Percentiles rank a stretch among this genome's conserved stretches.
Evolutionary conservation across 1,140 invertebrate species (phyloP).

Genomic region (Chionoecetes opilio): DNA sequence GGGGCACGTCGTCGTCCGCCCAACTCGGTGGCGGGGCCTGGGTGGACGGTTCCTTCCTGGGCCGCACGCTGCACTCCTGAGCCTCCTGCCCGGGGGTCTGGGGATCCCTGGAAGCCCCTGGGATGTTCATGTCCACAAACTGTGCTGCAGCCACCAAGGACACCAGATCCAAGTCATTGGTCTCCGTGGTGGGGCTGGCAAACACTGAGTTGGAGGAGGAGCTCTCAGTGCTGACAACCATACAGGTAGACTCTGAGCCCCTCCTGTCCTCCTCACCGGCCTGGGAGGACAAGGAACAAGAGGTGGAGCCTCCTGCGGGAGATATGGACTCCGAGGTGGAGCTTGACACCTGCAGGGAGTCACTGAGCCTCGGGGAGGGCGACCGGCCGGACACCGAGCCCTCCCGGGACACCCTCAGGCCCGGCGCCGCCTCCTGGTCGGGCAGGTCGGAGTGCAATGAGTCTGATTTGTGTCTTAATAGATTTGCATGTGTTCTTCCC

Average conservation of each 20-base stretch:
- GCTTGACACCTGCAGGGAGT: slow-evolving; percentile 67
- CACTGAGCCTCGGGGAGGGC: slow-evolving; percentile 62
- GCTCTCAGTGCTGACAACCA: slow-evolving; percentile 81
- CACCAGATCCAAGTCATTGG: slow-evolving; percentile 65
- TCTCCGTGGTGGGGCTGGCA: slow-evolving; percentile 81
- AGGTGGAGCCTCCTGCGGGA: slow-evolving; percentile 70
- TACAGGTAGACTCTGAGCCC: slow-evolving; percentile 81
- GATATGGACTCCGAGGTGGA: slow-evolving; percentile 67
- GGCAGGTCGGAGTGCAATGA: slow-evolving; percentile 31
- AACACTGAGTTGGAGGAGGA: slow-evolving; percentile 82
- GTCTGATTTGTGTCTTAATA: slow-evolving; percentile 36
- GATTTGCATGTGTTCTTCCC: background rate
- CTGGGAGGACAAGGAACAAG: slow-evolving; percentile 79
- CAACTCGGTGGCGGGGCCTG: slow-evolving; percentile 61
- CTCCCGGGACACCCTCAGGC: slow-evolving; percentile 46
- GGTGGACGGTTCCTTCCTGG: slow-evolving; percentile 84
- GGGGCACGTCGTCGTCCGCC: slow-evolving; percentile 78
- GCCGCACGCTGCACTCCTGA: slow-evolving; percentile 12
- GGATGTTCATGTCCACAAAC: slow-evolving; percentile 64
- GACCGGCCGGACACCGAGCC: slow-evolving; percentile 62
- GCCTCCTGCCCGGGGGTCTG: background rate
- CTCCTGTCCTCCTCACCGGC: slow-evolving; percentile 65
- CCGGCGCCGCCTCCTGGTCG: slow-evolving; percentile 46
- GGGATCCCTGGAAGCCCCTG: slow-evolving; percentile 35
- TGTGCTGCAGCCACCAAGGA: slow-evolving; percentile 45